A percentile compares a stretch with the other conserved stretches of the same genome.
Evolutionary conservation across 2,797 vertebrate genomes (phyloP).

Genomic region (Capromys pilorides): DNA sequence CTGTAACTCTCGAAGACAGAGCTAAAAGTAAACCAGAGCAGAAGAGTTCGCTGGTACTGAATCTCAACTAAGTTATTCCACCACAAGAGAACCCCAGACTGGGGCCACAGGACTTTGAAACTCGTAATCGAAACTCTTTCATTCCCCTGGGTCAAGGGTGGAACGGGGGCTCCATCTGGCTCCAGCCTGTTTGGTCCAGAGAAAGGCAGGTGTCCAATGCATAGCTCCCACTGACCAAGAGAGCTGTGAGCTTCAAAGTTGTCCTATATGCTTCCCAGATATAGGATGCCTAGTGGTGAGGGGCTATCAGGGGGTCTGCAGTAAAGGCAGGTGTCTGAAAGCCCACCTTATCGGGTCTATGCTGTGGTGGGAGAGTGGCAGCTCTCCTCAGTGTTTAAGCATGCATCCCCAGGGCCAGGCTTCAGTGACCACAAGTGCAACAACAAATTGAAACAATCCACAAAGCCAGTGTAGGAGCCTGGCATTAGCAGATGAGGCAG

Average conservation of each 20-base stretch:
- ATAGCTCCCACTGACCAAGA: neutral
- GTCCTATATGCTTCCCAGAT: neutral
- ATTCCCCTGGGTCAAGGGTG: fast-evolving
- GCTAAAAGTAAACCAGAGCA: constrained; percentile 35
- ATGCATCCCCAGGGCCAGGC: neutral
- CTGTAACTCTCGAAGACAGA: neutral
- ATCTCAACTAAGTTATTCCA: neutral
- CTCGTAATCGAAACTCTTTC: neutral
- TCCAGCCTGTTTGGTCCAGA: neutral
- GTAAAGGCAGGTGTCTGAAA: neutral
- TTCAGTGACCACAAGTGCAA: neutral
- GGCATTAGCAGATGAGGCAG: neutral
- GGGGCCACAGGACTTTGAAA: neutral
- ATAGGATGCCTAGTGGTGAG: neutral
- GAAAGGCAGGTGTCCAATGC: neutral
- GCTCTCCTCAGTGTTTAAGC: neutral
- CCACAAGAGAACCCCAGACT: neutral
- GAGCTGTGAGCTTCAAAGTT: neutral
- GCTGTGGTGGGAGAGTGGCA: neutral
- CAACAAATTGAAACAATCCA: neutral
- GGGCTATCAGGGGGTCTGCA: neutral
- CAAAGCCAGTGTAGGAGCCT: neutral
- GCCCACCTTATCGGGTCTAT: neutral
- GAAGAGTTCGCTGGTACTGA: neutral
- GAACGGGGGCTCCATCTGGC: neutral